These are phyloP conservation scores for Pipistrellus kuhlii DNA, from an alignment of 2,797 vertebrate genomes.

Conservation along the genomic window DNA sequence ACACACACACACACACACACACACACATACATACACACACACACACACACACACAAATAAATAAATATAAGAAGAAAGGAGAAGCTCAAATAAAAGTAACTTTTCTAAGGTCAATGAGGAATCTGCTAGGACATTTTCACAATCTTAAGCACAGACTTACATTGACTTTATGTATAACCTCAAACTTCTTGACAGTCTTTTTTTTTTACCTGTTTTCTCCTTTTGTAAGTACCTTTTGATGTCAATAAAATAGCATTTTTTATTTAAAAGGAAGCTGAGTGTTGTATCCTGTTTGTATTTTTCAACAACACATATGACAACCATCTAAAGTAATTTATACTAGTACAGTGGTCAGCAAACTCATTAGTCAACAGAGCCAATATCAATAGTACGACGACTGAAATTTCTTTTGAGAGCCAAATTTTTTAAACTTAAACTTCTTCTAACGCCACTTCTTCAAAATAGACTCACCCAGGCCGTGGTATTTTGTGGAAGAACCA, in stretches of 20 bases:
- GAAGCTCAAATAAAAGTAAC: constrained; percentile 44
- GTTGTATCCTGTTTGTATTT: neutral
- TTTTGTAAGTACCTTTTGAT: constrained; percentile 15
- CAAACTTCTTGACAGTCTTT: neutral
- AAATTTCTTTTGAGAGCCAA: no score
- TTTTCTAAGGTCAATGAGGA: constrained; percentile 38
- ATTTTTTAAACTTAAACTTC: no score
- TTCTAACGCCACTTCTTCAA: no score
- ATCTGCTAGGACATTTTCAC: neutral
- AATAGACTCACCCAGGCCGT: no score
- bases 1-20: no score
- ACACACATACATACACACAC: no score
- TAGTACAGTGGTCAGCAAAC: neutral
- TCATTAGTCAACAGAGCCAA: no score
- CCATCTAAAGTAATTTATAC: neutral
- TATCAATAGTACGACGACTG: no score
- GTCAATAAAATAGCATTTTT: constrained; percentile 21
- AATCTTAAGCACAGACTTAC: neutral
- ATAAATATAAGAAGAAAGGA: neutral
- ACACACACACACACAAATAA: no score
- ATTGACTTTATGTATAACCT: constrained; percentile 3
- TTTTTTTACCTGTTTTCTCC: neutral
- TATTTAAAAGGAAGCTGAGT: neutral
- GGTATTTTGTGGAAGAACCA: no score
- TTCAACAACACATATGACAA: neutral